Base-by-base conservation (phyloP, 2,797 vertebrate species). In the Monodelphis domestica region DNA sequence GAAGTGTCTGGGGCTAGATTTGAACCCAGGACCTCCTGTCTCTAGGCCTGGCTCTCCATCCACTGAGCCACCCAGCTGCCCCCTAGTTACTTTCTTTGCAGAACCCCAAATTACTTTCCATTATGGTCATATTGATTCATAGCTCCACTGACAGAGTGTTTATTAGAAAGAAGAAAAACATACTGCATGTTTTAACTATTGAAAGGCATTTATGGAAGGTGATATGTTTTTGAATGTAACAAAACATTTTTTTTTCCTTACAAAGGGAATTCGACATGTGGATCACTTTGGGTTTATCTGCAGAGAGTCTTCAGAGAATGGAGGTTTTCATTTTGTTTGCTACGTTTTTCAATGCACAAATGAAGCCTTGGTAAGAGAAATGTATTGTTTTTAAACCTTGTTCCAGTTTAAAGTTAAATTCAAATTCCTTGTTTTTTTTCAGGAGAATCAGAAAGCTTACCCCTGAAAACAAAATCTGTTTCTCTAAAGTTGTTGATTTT, bases 201-300 rank as follows among this genome's bases (percentile, higher is more conserved):
- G 15, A 45, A 38, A 29, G 55, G 45, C 21, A 0, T 28, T 29
- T 70, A 54, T 7, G 92, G 11, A 3, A 10, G 5, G 17, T 10
- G 15, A 11, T 24, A 33, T 2, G 52, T 70, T 87, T 90, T 15
- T 12, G 54, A 63, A 15, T 26, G 0, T 10, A 21, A 14, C 33
- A 95, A 4, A 88, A 0, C 5, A 5, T 28, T 11, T n/a, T 70
- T 45, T 12, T 91, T 88, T 21, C 45, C 78, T 91, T 38, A 53
- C 4, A 33, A 96, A 99, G 99, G 99, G 99, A 95, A 99, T 99
- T 97, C 98, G 98, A 95, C 99, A 99, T 0, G 99, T 99, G 98
- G 99, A 99, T 98, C 99, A 99, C 97, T 99, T 99, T 93, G 99
- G 99, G 89, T 99, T 99, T 97, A 99, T 99, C 98, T 99, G 99